A percentile compares a stretch with the other conserved stretches of the same genome.
Evolutionary conservation across 2,888 invertebrate genomes (phyloP).

Genomic region (Brenthis ino): DNA sequence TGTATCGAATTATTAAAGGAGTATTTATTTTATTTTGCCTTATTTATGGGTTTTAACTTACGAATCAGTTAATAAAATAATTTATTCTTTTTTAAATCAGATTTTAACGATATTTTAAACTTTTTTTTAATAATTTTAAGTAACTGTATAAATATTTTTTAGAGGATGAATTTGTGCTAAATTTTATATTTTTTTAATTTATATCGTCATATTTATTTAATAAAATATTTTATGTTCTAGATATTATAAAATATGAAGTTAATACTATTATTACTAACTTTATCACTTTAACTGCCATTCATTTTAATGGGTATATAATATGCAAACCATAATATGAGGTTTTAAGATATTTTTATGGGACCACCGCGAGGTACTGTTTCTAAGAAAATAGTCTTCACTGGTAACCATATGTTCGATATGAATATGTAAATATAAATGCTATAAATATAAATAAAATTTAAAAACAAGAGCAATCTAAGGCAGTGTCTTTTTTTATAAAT

Average conservation of each 20-base stretch:
- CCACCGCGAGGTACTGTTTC: constrained; percentile 7
- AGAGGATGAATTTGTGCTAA: too few relatives aligned
- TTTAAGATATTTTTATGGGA: constrained; percentile 7
- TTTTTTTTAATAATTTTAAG: too few relatives aligned
- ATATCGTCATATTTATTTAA: too few relatives aligned
- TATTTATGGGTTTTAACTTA: background rate
- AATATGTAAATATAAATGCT: constrained; percentile 3
- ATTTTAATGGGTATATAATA: background rate
- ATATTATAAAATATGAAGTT: too few relatives aligned
- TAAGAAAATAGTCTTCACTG: constrained; percentile 7
- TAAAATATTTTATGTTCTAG: too few relatives aligned
- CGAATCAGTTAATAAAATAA: background rate
- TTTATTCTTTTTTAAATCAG: background rate
- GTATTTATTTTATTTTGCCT: constrained; percentile 5
- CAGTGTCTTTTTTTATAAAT: too few relatives aligned
- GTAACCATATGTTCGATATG: background rate
- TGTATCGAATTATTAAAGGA: constrained; percentile 23
- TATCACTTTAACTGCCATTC: too few relatives aligned
- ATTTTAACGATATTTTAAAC: too few relatives aligned
- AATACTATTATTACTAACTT: too few relatives aligned
- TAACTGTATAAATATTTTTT: too few relatives aligned
- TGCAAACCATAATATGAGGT: background rate
- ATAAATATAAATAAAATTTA: background rate
- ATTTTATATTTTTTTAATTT: too few relatives aligned
- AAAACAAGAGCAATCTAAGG: too few relatives aligned